A percentile compares a stretch with the other conserved stretches of the same genome.
phyloP scores from a whole-genome alignment of 2,113 vertebrate genomes.

The Strix aluco region DNA sequence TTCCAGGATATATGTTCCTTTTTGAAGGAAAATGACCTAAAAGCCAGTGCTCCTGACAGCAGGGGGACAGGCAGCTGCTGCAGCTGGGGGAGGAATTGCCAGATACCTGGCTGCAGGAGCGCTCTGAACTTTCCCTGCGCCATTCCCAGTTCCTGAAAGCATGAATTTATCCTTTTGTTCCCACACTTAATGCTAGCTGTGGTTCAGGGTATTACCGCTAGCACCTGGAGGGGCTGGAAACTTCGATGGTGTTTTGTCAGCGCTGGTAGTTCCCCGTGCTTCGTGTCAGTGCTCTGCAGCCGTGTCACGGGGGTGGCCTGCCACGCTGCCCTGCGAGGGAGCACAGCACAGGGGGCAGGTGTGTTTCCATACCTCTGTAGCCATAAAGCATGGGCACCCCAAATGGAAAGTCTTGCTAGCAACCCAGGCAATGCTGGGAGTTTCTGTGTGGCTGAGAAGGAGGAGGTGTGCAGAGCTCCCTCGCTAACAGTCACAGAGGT shows the following conservation, averaged over 20 bases:
- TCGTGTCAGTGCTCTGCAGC: not conserved
- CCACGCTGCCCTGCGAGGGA: not conserved
- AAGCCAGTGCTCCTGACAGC: not conserved
- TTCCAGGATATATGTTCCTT: not conserved
- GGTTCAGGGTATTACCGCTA: not conserved
- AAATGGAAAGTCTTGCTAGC: not conserved
- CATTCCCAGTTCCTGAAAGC: not conserved
- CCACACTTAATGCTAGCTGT: not conserved
- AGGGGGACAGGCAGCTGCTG: too few species aligned
- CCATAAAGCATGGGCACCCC: rapidly evolving
- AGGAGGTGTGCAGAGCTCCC: not conserved
- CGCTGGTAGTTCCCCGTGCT: not conserved
- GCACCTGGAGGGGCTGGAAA: not conserved
- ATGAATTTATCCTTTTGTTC: not conserved
- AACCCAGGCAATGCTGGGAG: not conserved
- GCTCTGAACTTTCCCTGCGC: not conserved
- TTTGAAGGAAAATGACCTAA: not conserved
- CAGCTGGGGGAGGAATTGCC: not conserved
- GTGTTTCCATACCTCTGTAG: not conserved
- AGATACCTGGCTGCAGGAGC: not conserved
- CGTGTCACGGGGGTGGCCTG: rapidly evolving
- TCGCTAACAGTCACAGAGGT: not conserved
- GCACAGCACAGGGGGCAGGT: not conserved
- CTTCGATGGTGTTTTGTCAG: not conserved
- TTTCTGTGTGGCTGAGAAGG: not conserved